Percentiles rank a stretch among this genome's conserved stretches.
These are phyloP conservation scores for Protula sp. DNA, from an alignment of 2,888 invertebrate species.

Conservation along the genomic window DNA sequence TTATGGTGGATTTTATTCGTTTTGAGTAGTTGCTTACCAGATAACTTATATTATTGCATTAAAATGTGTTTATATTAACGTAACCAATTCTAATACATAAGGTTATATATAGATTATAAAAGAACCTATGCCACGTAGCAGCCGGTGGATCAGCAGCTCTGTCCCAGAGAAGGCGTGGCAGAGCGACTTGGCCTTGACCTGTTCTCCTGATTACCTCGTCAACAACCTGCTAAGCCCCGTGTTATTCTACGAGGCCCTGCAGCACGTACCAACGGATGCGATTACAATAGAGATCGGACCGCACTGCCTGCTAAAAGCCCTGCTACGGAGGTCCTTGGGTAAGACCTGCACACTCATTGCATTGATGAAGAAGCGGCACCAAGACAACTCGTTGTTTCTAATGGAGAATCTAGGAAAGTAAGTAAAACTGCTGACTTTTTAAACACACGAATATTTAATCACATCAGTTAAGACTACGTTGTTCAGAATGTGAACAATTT, in stretches of 20 bases:
- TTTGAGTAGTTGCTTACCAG: too few species aligned
- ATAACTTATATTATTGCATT: too few species aligned
- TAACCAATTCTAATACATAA: too few species aligned
- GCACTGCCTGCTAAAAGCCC: conserved; percentile 82
- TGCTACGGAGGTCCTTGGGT: conserved; percentile 74
- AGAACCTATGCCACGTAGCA: conserved; percentile 66
- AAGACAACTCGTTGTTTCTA: too few species aligned
- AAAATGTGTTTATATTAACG: too few species aligned
- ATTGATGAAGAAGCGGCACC: conserved; percentile 77
- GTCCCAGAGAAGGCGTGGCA: conserved; percentile 68
- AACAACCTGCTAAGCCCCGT: conserved; percentile 88
- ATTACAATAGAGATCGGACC: conserved; percentile 76
- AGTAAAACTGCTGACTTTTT: too few species aligned
- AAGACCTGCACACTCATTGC: conserved; percentile 69
- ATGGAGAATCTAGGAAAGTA: too few species aligned
- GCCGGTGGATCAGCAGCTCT: conserved; percentile 83
- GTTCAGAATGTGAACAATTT: too few species aligned
- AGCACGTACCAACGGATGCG: conserved; percentile 75
- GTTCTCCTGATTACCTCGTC: conserved; percentile 85
- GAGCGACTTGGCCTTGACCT: conserved; percentile 68
- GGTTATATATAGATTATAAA: not conserved
- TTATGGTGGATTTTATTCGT: too few species aligned
- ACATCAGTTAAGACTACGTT: too few species aligned
- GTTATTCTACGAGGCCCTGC: conserved; percentile 76
- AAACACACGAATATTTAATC: too few species aligned